These are phyloP conservation scores for Oophaga sylvatica DNA, from an alignment of 2,797 vertebrate genomes.

Conservation along the genomic window DNA sequence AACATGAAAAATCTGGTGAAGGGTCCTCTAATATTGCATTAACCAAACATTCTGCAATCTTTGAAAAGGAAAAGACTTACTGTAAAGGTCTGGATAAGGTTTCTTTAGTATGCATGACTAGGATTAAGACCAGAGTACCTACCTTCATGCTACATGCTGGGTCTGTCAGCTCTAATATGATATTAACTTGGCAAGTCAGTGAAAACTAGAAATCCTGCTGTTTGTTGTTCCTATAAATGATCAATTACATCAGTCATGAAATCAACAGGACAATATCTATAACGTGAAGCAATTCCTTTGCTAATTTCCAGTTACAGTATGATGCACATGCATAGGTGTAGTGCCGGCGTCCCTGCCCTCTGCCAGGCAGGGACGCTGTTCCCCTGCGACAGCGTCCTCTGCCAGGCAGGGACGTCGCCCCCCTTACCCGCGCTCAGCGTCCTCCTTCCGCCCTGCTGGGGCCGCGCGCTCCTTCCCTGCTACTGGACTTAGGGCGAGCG, in stretches of 20 bases:
- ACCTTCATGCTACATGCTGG: slow-evolving; percentile 31
- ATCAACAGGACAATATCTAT: slow-evolving; percentile 25
- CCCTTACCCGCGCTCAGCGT: too few species aligned
- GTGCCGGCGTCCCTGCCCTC: too few species aligned
- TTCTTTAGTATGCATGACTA: slow-evolving; percentile 41
- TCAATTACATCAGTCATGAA: slow-evolving; percentile 20
- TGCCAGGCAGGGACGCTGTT: too few species aligned
- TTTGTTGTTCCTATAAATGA: slow-evolving; percentile 34
- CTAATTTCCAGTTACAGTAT: neutral
- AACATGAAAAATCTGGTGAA: too few species aligned
- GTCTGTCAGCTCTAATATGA: slow-evolving; percentile 50
- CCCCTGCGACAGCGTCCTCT: too few species aligned
- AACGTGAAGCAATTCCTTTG: slow-evolving; percentile 3
- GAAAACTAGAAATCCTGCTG: slow-evolving; percentile 40
- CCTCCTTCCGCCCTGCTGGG: too few species aligned
- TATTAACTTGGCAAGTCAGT: neutral
- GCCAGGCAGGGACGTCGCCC: too few species aligned
- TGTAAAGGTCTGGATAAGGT: neutral
- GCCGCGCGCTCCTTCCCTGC: too few species aligned
- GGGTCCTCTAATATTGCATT: neutral
- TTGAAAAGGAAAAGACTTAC: neutral
- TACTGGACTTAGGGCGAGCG: too few species aligned
- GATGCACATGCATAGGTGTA: too few species aligned
- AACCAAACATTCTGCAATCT: neutral
- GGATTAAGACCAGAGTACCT: neutral